phyloP scores from a whole-genome alignment of 2,888 invertebrate species.

The Thyatira batis region DNA sequence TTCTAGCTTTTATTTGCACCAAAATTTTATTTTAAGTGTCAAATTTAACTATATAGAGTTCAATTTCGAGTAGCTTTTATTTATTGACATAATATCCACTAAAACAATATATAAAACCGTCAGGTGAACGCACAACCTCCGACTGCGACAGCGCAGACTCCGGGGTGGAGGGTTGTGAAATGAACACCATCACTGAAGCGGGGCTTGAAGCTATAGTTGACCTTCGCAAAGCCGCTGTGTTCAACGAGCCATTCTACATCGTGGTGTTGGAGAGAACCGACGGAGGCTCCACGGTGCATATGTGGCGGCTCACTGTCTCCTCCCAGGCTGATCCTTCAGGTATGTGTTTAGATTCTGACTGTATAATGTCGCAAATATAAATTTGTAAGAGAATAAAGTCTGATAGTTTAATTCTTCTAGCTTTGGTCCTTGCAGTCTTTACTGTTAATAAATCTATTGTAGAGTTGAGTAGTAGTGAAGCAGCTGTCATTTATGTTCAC shows the following conservation, averaged over 20 bases:
- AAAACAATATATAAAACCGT: not conserved
- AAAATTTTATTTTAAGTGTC: no score
- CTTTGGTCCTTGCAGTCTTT: no score
- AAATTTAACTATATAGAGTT: not conserved
- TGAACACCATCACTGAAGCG: slow-evolving; percentile 81
- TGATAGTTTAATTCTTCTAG: no score
- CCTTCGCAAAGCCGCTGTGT: slow-evolving; percentile 91
- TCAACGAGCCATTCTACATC: slow-evolving; percentile 97
- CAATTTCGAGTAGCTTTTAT: not conserved
- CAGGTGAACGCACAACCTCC: slow-evolving; percentile 64
- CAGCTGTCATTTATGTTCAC: no score
- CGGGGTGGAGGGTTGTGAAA: slow-evolving; percentile 58
- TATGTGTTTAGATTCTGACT: no score
- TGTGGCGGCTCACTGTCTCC: slow-evolving; percentile 97
- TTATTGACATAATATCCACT: not conserved
- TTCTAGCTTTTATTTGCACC: no score
- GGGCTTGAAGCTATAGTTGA: slow-evolving; percentile 94
- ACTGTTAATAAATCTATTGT: no score
- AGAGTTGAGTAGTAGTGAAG: no score
- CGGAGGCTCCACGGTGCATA: slow-evolving; percentile 93
- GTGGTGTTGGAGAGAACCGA: slow-evolving; percentile 94
- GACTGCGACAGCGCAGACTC: slow-evolving; percentile 59
- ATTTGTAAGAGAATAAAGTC: no score
- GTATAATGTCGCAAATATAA: no score
- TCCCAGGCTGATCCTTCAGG: slow-evolving; percentile 84